Evolutionary conservation across 2,797 vertebrate species (phyloP), one percentile per base, ranked within the genome.

Genomic region (Rachycentron canadum): DNA sequence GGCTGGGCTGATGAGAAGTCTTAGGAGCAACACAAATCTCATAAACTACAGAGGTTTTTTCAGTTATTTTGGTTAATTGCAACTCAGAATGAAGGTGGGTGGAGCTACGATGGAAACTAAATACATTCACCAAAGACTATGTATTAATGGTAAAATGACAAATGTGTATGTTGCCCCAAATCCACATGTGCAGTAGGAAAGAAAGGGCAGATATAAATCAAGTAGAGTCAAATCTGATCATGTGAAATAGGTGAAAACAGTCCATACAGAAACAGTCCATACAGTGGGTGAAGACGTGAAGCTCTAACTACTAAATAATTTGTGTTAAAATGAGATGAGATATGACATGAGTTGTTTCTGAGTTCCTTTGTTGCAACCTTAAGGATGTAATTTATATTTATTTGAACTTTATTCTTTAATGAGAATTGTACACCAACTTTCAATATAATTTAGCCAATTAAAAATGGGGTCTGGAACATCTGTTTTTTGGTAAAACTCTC

Each of bases 401-500:
- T 41, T 36, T 53, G 16, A 19, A 56, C 13, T 21, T 4, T 7
- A 45, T 5, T 45, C 7, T 19, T 45, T 45, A 21, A 45, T n/a
- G 4, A 36, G 10, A 13, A 30, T 50, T 16, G 8, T 26, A 55
- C 14, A n/a, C 14, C 2, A 49, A 13, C 40, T 40, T 53, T 32
- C 16, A 41, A 55, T 17, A 63, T 28, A 7, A 43, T 14, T 21
- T 14, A 38, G 11, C 19, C 7, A 53, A 66, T 43, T 7, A 60
- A 32, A 76, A 70, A 34, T 40, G 36, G 25, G 13, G 12, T 45
- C 26, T 17, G 6, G 23, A 56, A 52, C n/a, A 17, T 68, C 43
- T 56, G 3, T 41, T 56, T 57, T 13, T 53, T 60, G 16, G 55
- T 49, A 30, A 76, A 47, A 62, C 10, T 59, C n/a, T 32, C 36